Conservation (phyloP, 2,888 invertebrate genomes). For the Opisthograptis luteolata region DNA sequence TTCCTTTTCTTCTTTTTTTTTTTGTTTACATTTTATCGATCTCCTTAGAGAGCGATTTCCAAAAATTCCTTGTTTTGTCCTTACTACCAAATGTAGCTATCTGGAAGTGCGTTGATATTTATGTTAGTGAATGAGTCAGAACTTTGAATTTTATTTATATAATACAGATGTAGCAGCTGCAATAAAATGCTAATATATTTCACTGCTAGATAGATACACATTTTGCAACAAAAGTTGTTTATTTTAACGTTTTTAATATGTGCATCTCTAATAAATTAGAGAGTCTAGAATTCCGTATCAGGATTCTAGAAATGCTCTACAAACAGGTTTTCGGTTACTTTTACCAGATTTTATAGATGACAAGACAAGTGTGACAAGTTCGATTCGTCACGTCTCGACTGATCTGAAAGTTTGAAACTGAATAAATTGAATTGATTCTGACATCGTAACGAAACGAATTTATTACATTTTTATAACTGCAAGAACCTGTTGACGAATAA, state of each 20-base stretch:
- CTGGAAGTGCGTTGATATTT: no score
- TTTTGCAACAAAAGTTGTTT: background rate
- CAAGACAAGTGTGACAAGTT: slow-evolving; percentile 19
- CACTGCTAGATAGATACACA: no score
- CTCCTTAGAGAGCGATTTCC: no score
- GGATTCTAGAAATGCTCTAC: background rate
- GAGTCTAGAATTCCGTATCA: background rate
- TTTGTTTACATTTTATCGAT: no score
- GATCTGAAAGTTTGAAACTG: slow-evolving; percentile 21
- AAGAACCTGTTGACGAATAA: slow-evolving; percentile 10
- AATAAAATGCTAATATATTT: no score
- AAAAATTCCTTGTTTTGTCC: no score
- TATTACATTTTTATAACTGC: slow-evolving; percentile 20
- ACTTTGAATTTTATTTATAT: no score
- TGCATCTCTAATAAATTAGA: background rate
- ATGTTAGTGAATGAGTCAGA: no score
- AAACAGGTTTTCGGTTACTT: slow-evolving; percentile 2
- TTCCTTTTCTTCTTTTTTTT: no score
- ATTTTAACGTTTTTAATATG: background rate
- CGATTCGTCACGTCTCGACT: slow-evolving; percentile 16
- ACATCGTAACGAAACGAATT: slow-evolving; percentile 18
- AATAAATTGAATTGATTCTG: slow-evolving; percentile 17
- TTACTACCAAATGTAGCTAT: no score
- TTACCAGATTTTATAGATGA: slow-evolving; percentile 11
- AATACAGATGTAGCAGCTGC: no score